Percentiles rank a stretch among this genome's conserved stretches.
Evolutionary conservation across 2,113 vertebrate species (phyloP).

Genomic region (Pteronura brasiliensis): DNA sequence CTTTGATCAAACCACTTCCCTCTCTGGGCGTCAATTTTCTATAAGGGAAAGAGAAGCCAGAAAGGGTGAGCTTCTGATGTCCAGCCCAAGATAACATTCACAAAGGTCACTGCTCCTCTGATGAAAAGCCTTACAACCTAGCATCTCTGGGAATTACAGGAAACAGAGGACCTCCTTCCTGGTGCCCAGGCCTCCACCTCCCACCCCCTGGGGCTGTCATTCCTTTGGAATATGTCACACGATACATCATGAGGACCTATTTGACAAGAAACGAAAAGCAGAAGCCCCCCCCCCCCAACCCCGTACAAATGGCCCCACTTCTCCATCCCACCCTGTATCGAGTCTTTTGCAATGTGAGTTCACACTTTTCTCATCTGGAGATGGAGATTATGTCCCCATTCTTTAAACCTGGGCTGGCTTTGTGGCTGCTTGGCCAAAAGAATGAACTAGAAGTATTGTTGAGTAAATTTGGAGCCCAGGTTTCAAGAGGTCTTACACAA

Average conservation of each 20-base stretch:
- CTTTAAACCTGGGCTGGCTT: not conserved
- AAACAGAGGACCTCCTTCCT: not conserved
- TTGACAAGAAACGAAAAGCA: not conserved
- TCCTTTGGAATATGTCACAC: not conserved
- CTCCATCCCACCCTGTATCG: not conserved
- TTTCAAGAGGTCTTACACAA: not conserved
- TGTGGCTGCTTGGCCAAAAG: not conserved
- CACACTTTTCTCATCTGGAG: not conserved
- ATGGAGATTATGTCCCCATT: not conserved
- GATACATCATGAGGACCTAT: not conserved
- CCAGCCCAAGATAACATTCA: not conserved
- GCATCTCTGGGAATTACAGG: not conserved
- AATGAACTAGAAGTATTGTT: not conserved
- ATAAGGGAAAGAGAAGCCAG: not conserved
- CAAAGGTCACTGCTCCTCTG: not conserved
- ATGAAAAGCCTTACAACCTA: not conserved
- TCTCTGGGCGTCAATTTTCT: not conserved
- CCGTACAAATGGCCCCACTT: not conserved
- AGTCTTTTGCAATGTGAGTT: not conserved
- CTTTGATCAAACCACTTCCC: not conserved
- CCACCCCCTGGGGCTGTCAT: not conserved
- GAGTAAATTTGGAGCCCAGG: not conserved
- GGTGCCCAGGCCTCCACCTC: not conserved
- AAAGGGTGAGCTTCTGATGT: not conserved
- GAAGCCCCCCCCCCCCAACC: rapidly evolving